Conservation (phyloP, 2,888 invertebrate genomes). For the Nemotelus nigrinus region DNA sequence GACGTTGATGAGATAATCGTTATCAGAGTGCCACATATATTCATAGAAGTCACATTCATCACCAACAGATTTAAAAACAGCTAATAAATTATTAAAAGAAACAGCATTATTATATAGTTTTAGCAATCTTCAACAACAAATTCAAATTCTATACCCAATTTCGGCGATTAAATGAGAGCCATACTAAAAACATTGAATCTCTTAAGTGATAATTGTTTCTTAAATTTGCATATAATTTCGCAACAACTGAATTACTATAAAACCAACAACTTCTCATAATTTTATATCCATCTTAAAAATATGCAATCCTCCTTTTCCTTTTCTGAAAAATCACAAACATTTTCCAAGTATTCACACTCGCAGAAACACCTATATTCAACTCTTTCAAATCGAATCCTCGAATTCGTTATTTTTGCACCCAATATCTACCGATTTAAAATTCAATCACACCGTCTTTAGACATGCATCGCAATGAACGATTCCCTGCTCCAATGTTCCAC, state of each 20-base stretch:
- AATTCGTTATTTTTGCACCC: neutral
- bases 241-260: neutral
- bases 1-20: no score
- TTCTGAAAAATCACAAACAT: neutral
- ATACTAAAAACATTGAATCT: neutral
- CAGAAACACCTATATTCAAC: neutral
- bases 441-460: neutral
- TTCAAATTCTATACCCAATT: no score
- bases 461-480: neutral
- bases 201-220: neutral
- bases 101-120: no score
- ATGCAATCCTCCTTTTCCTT: neutral
- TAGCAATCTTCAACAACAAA: no score
- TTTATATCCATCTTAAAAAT: neutral
- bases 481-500: neutral
- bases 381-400: neutral
- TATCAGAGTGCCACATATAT: no score
- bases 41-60: no score
- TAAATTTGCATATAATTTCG: neutral
- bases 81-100: no score
- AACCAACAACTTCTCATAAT: neutral
- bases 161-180: neutral
- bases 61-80: no score
- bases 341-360: neutral
- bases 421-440: neutral